phyloP scores from a whole-genome alignment of 2,888 invertebrate genomes.

The Melikaiella ostensackeni region DNA sequence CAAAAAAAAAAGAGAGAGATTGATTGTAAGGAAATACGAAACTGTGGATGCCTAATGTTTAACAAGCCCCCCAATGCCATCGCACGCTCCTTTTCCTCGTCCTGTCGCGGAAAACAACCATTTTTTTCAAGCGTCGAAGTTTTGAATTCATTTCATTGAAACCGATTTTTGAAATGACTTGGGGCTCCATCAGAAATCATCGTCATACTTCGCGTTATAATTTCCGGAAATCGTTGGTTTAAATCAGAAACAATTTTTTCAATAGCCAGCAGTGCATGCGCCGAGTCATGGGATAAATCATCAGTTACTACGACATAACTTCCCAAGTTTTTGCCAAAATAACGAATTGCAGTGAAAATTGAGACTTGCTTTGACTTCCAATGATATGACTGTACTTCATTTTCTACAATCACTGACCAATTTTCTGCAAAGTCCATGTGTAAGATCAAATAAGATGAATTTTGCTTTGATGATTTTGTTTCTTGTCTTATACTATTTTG shows the following conservation, averaged over 20 bases:
- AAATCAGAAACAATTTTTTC: not conserved
- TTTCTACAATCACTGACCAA: conserved; percentile 12
- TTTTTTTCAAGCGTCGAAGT: not conserved
- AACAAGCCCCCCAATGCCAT: too few species aligned
- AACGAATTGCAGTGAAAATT: conserved; percentile 37
- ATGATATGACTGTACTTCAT: conserved; percentile 28
- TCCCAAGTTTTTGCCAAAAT: not conserved
- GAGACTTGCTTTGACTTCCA: conserved; percentile 31
- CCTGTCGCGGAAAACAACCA: conserved; percentile 20
- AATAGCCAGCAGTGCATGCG: not conserved
- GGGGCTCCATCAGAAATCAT: conserved; percentile 19
- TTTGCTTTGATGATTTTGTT: conserved; percentile 6
- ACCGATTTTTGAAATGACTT: conserved; percentile 18
- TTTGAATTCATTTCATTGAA: conserved; percentile 14
- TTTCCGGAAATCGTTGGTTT: conserved; percentile 9
- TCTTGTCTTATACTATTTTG: conserved; percentile 9
- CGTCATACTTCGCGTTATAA: conserved; percentile 14
- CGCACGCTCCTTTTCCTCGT: not conserved
- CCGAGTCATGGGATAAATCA: too few species aligned
- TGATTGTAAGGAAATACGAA: too few species aligned
- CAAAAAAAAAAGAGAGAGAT: too few species aligned
- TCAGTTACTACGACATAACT: conserved; percentile 22
- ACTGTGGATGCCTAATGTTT: too few species aligned
- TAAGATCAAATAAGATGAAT: conserved; percentile 13
- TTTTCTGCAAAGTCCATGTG: conserved; percentile 38